Base-by-base conservation (phyloP, 2,113 vertebrate species). In the Gasterosteus aculeatus region DNA sequence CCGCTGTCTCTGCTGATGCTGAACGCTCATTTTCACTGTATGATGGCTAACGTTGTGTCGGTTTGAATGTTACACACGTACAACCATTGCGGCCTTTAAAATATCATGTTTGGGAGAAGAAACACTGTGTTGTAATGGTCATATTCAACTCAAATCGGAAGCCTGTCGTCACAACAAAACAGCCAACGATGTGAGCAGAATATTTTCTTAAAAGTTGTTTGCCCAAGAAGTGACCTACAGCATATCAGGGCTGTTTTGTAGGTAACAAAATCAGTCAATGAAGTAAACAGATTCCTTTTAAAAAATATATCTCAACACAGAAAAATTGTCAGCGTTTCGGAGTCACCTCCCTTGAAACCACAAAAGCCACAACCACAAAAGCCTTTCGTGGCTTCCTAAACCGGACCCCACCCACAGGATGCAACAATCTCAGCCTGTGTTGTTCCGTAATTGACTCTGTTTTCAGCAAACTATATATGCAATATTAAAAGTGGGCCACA, bases 291-390 rank as follows among this genome's bases (percentile, higher is more conserved):
- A 42, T 4, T 47, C 22, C n/a, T 64, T 16, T 75, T 75, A 72
- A 8, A 49, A 60, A 71, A 46, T 4, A 47, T 18, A 47, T 53
- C n/a, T 29, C 14, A 47, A 42, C 14, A 64, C 38, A 73, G 53
- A 68, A 19, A 59, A 61, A 72, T 22, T 61, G 15, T 9, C 54
- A 69, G 68, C 59, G 76, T 59, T 82, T 92, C 78, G 85, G 86
- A 88, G 88, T 75, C 79, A 88, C 89, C 85, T 68, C 88, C 92
- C 90, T 92, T 92, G 91, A 94, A 94, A 93, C 92, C 90, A 81
- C 90, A 86, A 85, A 90, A 91, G 90, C 86, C 83, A 26, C 22
- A 94, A 93, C 92, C 90, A 81, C 90, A 86, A 85, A 90, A 91
- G 90, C 86, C 83, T 26, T 38, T 38, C 35, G 84, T 86, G 87